Evolutionary conservation across 2,888 invertebrate genomes (phyloP), one percentile per base, ranked within the genome.

Genomic region (Zootermopsis nevadensis): DNA sequence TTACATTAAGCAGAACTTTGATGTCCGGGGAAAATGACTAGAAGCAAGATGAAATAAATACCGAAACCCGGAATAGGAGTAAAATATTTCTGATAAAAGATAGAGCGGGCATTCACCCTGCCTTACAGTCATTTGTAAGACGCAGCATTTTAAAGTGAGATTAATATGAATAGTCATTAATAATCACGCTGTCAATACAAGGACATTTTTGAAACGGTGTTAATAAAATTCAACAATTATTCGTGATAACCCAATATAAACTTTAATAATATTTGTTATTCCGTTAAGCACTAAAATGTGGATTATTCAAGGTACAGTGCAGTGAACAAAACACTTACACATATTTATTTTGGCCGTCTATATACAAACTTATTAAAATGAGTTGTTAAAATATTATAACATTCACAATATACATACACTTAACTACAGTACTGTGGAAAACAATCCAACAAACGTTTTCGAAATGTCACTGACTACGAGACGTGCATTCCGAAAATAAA

Each of bases 1-100:
- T 69, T 69, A 69, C 69, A 69, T 69, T 31, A 69, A 12, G 69
- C 33, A 69, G 2, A 33, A 33, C 69, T 69, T 69, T 69, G 69
- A 69, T 69, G 33, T 69, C 33, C 22, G 15, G 22, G 19, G 33
- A 69, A 69, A 33, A 22, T 22, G 27, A 67, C 31, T 4, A 67
- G 8, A 67, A 67, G 30, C 30, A 67, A 67, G 7, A 31, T 27
- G 12, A 69, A 33, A 69, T 69, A 33, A 31, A 69, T 33, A 8
- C 69, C 69, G 33, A 69, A 33, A 69, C 33, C 22, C 31, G 69
- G 33, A 22, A 7, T 69, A 69, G 31, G 27, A 69, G 19, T 69
- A 7, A 19, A 60, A 22, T 33, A 69, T 69, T 69, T 33, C 10
- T 33, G 8, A 69, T 33, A 69, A 69, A 33, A 22, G 22, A 10